Base-by-base conservation (phyloP, 2,113 vertebrate species). In the Chaetura pelagica region DNA sequence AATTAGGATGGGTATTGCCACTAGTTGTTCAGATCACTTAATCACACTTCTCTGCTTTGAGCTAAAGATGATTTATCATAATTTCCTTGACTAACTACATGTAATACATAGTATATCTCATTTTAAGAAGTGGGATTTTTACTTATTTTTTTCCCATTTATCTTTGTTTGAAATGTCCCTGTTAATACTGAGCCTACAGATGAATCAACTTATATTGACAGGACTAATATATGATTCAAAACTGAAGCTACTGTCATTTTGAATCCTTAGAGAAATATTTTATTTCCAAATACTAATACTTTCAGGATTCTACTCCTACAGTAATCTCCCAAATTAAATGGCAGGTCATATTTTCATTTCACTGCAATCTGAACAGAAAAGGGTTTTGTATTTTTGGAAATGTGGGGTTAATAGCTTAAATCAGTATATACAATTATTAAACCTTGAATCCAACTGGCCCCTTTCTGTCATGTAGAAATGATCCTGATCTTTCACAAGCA, bases 61-160 rank as follows among this genome's bases (percentile, higher is more conserved):
- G 83, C 59, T 83, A 91, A 80, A 75, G 92, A 84, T 68, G 80
- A 91, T 95, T 96, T 92, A 90, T 94, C 78, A 91, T 89, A 15
- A 96, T 96, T 96, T 94, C 68, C 84, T 89, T 91, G 63, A 95
- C 81, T 85, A 87, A 82, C 21, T 87, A 85, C 89, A 87, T 66
- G 64, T 55, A 90, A 96, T 61, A 84, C 66, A 80, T 11, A 81
- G 23, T 30, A 34, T 85, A 94, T 55, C 63, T 95, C 63, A 85
- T 92, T 95, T 95, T 75, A 83, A 86, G 74, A 73, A 81, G 71
- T 15, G 76, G 49, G 27, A 2, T 48, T 89, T 91, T 87, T 62
- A 57, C 86, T 61, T 48, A 2, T 48, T 89, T 91, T 87, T 62
- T 57, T 88, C 58, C 52, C 49, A 84, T 96, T 95, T 91, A 73